Percentiles rank a stretch among this genome's conserved stretches.
Evolutionary conservation across 2,888 invertebrate genomes (phyloP).

Genomic region (Drosophila nigricruria): DNA sequence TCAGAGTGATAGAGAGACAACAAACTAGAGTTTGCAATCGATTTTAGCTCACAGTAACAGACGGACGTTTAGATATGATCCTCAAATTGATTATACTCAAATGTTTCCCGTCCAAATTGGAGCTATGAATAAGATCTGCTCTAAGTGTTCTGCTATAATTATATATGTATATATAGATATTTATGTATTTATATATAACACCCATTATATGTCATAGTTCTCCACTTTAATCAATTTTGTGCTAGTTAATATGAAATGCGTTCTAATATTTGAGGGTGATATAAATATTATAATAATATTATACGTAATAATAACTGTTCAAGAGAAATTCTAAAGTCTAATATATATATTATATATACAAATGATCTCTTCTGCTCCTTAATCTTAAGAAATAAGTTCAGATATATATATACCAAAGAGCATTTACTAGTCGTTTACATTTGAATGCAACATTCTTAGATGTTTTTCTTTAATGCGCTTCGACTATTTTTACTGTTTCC

Average conservation of each 20-base stretch:
- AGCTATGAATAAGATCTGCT: not conserved
- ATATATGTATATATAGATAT: not conserved
- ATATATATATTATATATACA: no score
- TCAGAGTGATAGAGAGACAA: not conserved
- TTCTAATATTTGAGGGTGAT: not conserved
- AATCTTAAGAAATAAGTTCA: no score
- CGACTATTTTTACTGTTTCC: conserved; percentile 29
- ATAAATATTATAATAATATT: not conserved
- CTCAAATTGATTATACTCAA: not conserved
- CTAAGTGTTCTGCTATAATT: not conserved
- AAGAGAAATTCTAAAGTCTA: not conserved
- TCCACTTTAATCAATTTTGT: conserved; percentile 6
- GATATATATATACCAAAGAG: not conserved
- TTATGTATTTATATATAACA: not conserved
- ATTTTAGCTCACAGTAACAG: not conserved
- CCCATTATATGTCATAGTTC: not conserved
- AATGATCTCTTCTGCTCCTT: no score
- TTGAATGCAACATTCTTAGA: not conserved
- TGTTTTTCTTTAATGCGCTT: conserved; percentile 3
- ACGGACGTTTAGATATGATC: not conserved
- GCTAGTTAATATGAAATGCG: not conserved
- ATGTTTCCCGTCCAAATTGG: not conserved
- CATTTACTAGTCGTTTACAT: not conserved
- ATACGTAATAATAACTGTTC: not conserved
- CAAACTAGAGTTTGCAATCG: not conserved